Conservation (phyloP, 2,113 vertebrate species). For the Myocastor coypus region DNA sequence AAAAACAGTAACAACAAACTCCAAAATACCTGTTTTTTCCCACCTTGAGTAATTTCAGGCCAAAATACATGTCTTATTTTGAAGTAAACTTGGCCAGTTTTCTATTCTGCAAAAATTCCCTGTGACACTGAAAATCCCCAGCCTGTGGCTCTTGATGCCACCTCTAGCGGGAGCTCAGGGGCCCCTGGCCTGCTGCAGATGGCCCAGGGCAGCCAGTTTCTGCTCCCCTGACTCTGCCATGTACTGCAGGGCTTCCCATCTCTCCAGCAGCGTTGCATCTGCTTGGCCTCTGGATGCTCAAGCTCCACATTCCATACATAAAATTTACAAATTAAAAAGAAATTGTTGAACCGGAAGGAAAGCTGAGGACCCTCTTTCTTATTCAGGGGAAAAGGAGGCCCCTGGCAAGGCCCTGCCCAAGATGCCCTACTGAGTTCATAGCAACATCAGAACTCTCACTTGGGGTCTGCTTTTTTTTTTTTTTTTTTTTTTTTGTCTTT, state of each 20-base stretch:
- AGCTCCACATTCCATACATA: neutral
- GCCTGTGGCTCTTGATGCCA: neutral
- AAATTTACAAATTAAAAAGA: neutral
- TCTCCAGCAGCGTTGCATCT: slow-evolving; percentile 47
- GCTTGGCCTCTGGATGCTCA: neutral
- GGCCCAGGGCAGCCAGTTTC: neutral
- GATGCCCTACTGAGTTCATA: neutral
- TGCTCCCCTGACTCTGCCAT: neutral
- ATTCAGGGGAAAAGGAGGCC: neutral
- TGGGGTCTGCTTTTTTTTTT: neutral
- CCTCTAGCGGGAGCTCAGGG: neutral
- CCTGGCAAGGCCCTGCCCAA: slow-evolving; percentile 17
- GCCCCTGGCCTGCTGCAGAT: neutral
- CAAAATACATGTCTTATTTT: slow-evolving; percentile 37
- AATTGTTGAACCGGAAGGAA: neutral
- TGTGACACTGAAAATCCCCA: neutral
- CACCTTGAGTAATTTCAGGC: neutral
- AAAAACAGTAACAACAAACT: neutral
- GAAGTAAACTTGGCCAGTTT: neutral
- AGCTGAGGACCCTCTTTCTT: neutral
- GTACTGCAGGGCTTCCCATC: too few relatives aligned
- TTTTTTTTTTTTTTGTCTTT: too few relatives aligned
- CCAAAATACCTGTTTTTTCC: neutral
- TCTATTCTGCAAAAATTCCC: neutral
- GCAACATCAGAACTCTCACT: neutral